Base-by-base conservation (phyloP, 92 coral and sea anemone species). In the Virgularia gustaviana region DNA sequence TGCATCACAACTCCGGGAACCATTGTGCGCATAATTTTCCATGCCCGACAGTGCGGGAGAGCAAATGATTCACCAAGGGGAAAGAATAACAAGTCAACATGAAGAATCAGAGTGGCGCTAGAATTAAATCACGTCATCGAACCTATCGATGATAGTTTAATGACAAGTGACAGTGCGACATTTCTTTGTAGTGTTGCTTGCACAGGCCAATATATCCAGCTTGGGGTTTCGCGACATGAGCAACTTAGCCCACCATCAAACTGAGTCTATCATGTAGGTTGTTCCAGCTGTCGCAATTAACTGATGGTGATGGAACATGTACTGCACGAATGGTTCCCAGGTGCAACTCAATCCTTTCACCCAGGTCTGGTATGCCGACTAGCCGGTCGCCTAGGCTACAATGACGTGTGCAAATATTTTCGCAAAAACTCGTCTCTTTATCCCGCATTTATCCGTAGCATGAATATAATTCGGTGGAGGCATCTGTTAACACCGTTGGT, bases 381-480 rank as follows among this genome's bases (percentile, higher is more conserved):
- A 44, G 57, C 37, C 56, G 12, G 36, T 27, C 75, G 15, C 75
- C 75, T 31, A 47, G 75, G 45, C 32, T 31, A 33, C 75, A 6
- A 25, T 68, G 75, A 49, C 75, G 75, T 68, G 36, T 25, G 73
- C 53, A 66, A 66, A 66, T 66, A 66, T 42, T 66, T 66, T 66
- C 73, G 47, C 73, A 66, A 57, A 36, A 43, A 66, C 47, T 44
- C 35, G 73, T 41, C 73, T 66, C 73, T 49, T 68, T 68, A 68
- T 68, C 75, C 75, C 25, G 44, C 75, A 68, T 68, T 68, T 68
- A 68, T 51, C 75, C 75, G 61, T 68, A 61, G 75, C 75, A 61
- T 68, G 75, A 68, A 68, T 68, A 49, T 68, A 68, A 68, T 68
- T 68, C 54, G 75, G 36, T 47, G 18, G 61, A 51, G 55, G 37